phyloP scores from a whole-genome alignment of 2,113 vertebrate genomes.

The Mungos mungo region DNA sequence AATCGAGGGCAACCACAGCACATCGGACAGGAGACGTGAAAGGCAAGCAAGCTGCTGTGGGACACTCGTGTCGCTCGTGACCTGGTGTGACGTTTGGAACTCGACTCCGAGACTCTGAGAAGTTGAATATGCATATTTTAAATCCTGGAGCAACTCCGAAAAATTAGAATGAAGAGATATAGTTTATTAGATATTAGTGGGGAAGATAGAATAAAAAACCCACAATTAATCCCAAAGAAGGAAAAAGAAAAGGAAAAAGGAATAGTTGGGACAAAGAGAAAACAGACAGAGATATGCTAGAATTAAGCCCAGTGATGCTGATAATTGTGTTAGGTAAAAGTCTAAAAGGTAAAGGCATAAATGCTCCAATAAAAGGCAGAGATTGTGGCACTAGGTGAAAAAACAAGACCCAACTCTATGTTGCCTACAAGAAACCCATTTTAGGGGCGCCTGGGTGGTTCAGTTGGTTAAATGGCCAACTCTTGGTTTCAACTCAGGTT shows the following conservation, averaged over 20 bases:
- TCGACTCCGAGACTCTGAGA: no score
- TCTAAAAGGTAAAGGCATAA: not conserved
- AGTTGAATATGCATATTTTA: not conserved
- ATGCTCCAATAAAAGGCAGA: not conserved
- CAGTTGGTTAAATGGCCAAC: no score
- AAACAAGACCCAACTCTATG: not conserved
- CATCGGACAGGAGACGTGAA: no score
- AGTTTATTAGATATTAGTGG: not conserved
- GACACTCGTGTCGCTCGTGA: fast-evolving
- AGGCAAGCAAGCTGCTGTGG: fast-evolving
- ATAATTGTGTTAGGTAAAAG: not conserved
- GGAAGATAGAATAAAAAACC: not conserved
- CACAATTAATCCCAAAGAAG: not conserved
- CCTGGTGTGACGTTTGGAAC: not conserved
- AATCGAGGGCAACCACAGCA: not conserved
- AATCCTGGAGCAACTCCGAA: not conserved
- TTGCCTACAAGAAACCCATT: not conserved
- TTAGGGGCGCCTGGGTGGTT: not conserved
- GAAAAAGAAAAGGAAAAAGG: not conserved
- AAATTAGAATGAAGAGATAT: not conserved
- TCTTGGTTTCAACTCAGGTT: no score
- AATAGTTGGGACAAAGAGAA: not conserved
- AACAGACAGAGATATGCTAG: not conserved
- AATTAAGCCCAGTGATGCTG: no score
- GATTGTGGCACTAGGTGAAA: not conserved